Base-by-base conservation (phyloP, 1,140 invertebrate species). In the Drosophila nannoptera region DNA sequence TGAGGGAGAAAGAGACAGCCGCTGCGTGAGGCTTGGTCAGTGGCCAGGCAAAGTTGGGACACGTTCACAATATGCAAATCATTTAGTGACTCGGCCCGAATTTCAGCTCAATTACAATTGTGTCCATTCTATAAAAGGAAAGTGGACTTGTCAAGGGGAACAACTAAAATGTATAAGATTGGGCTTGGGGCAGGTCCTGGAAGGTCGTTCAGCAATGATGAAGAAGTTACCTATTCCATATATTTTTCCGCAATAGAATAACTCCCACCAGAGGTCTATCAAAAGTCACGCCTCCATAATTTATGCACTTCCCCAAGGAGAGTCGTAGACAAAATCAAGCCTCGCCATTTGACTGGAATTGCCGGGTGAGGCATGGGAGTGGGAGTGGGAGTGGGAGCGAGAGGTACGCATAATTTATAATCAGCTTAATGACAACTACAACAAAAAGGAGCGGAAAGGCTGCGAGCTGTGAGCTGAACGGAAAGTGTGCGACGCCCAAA, bases 351-450 rank as follows among this genome's bases (percentile, higher is more conserved):
- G 50, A 55, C 48, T 61, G 45, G 29, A 16, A 6, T 66, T 43
- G 61, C 40, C 11, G 42, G 22, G 36, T 60, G 48, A 45, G 33
- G 22, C 22, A 2, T 22, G 22, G 36, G 7, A 22, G 32, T 14
- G 22, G 40, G 45, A n/a, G 38, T 5, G 38, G 12, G 11, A n/a
- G 38, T 5, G 0, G 8, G 40, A 43, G 12, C 7, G 40, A 43
- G 54, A 45, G 56, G 60, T 50, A 66, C 60, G 80, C 68, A 77
- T 86, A 86, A 87, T 86, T 86, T 86, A 87, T 86, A 86, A 86
- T 86, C 81, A 77, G 82, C 82, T 86, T 86, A 86, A 86, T 81
- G 82, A 82, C 82, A 81, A 84, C 64, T 74, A 69, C 74, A 72
- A 54, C 77, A 77, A 77, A 74, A 75, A 72, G 46, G 46, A 73